Evolutionary conservation across 35 echinoderm and acorn worm species (phyloP), one percentile per base, ranked within the genome.

Genomic region (Lytechinus variegatus): DNA sequence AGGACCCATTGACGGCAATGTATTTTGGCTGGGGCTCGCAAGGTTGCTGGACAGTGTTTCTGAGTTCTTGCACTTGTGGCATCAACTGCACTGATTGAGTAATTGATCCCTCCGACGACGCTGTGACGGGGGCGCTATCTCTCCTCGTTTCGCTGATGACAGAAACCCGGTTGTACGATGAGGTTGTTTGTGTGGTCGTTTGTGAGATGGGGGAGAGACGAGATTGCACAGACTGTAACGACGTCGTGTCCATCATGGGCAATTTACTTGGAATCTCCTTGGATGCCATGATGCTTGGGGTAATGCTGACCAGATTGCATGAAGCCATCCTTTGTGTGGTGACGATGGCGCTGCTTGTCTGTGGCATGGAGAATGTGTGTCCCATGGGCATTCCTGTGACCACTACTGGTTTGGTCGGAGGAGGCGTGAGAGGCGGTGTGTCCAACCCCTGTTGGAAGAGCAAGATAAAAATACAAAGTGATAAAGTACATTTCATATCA

Each of bases 361-460:
- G 71, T 4, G 97, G 94, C 72, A 97, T 56, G 6, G 96, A 71
- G 79, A 96, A 92, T 61, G 95, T 97, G 90, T 99, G 94, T 92
- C 97, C 97, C 21, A 95, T 94, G 6, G 97, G 95, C 13, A 96
- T 91, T 8, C 94, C 95, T 53, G 89, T 87, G 79, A 54, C 56
- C 54, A 29, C 54, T 28, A 86, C 54, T 27, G 94, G 86, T 55
- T 96, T 96, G 54, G 29, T 97, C 10, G 95, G 97, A 10, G 97
- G 98, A 5, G 98, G 98, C 27, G 97, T 99, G 97, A 99, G 92
- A 53, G 98, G 98, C 53, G 98, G 98, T 1, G 98, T 99, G 88
- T 97, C 97, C 54, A 96, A 52, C 27, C 97, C 95, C 97, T 97
- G 58, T 51, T 55, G 53, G 56, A 88, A 95, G 55, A 61, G 14